Conservation (phyloP, 2,797 vertebrate species). For the Hoplostethus mediterraneus region DNA sequence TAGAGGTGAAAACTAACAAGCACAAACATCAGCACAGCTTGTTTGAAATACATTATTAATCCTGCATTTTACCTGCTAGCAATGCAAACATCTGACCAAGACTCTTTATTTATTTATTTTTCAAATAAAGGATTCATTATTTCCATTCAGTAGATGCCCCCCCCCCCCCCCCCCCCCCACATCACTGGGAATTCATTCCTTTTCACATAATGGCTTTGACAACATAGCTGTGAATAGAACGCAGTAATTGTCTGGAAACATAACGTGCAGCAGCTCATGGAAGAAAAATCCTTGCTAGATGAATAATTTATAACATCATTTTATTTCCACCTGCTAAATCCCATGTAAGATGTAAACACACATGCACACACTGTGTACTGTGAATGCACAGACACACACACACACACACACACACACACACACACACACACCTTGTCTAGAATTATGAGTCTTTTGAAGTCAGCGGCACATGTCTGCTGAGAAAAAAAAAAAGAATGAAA, state of each 20-base stretch:
- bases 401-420: constrained; percentile 17
- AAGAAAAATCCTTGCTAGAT: constrained; percentile 9
- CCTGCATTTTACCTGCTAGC: not conserved
- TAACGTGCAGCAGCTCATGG: not conserved
- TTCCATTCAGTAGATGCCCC: constrained; percentile 5
- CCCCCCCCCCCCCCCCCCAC: too few relatives aligned
- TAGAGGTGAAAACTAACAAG: not conserved
- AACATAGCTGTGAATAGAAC: constrained; percentile 14
- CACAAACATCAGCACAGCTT: constrained; percentile 8
- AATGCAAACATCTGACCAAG: constrained; percentile 5
- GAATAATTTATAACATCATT: constrained; percentile 26
- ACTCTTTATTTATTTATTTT: not conserved
- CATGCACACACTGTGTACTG: not conserved
- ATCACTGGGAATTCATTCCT: not conserved
- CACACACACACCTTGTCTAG: constrained; percentile 14
- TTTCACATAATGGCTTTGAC: constrained; percentile 12
- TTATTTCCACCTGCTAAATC: too few relatives aligned
- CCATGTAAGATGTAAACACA: not conserved
- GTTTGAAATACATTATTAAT: not conserved
- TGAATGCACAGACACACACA: not conserved
- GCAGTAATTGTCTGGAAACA: constrained; percentile 19
- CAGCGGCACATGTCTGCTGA: not conserved
- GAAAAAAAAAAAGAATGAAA: not conserved
- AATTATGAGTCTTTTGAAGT: constrained; percentile 18
- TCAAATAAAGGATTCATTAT: constrained; percentile 14